phyloP scores from a whole-genome alignment of 1,140 invertebrate genomes.

The Cherax quadricarinatus region DNA sequence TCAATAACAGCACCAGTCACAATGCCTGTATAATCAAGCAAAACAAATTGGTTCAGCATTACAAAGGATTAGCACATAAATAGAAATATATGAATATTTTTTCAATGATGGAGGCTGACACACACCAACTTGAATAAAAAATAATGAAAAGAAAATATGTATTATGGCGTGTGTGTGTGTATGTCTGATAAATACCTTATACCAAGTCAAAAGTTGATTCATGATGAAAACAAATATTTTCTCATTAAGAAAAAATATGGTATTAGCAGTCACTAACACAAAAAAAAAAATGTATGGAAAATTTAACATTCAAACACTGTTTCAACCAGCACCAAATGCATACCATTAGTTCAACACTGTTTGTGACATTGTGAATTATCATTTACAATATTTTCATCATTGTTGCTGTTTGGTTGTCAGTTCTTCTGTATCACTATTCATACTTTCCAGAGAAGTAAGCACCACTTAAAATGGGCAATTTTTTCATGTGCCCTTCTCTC shows the following conservation, averaged over 20 bases:
- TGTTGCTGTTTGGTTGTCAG: slow-evolving; percentile 1
- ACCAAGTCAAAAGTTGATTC: background rate
- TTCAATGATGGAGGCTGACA: background rate
- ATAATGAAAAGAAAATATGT: background rate
- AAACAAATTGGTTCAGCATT: background rate
- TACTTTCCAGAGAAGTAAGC: slow-evolving; percentile 13
- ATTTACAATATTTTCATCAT: slow-evolving; percentile 7
- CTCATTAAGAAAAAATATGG: background rate
- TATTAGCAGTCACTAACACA: background rate
- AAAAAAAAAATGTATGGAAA: background rate
- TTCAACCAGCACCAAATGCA: slow-evolving; percentile 61
- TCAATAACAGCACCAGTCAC: slow-evolving; percentile 54
- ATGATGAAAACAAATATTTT: background rate
- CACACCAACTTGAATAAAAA: background rate
- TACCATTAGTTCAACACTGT: slow-evolving; percentile 19
- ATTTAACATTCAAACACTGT: slow-evolving; percentile 25
- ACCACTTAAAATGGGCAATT: slow-evolving; percentile 29
- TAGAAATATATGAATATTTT: background rate
- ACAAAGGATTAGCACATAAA: background rate
- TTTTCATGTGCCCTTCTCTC: slow-evolving; percentile 24
- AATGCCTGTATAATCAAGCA: slow-evolving; percentile 43
- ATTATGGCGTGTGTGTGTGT: background rate
- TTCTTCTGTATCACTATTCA: background rate
- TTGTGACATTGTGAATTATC: slow-evolving; percentile 29
- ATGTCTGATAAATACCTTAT: background rate